A percentile compares a stretch with the other conserved stretches of the same genome.
Evolutionary conservation across 2,888 invertebrate species (phyloP).

Genomic region (Aphodius granarius): DNA sequence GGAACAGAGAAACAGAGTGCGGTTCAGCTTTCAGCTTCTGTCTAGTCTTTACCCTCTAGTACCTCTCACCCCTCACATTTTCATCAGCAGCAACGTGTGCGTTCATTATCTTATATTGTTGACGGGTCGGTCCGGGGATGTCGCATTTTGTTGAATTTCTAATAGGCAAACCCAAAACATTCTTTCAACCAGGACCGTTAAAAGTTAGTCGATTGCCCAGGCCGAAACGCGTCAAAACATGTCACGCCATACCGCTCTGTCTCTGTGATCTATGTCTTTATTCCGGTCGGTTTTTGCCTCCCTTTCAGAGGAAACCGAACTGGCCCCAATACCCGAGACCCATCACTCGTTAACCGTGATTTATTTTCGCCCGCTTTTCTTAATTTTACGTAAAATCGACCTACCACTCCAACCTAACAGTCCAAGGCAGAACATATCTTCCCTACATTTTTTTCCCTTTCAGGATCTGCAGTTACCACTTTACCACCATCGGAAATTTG

Average conservation of each 20-base stretch:
- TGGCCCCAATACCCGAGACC: neutral
- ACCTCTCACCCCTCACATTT: slow-evolving; percentile 5
- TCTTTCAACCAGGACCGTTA: neutral
- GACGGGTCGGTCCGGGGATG: slow-evolving; percentile 31
- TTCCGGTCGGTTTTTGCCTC: neutral
- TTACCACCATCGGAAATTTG: neutral
- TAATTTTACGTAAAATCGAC: slow-evolving; percentile 9
- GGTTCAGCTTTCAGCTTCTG: neutral
- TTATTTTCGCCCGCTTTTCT: slow-evolving; percentile 4
- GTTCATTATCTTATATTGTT: slow-evolving; percentile 37
- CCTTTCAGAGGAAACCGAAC: neutral
- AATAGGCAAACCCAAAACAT: slow-evolving; percentile 9
- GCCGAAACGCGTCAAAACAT: neutral
- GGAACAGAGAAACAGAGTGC: neutral
- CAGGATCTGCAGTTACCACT: neutral
- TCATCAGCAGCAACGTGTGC: slow-evolving; percentile 3
- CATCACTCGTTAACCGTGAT: slow-evolving; percentile 4
- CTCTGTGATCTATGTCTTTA: neutral
- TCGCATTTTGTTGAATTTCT: slow-evolving; percentile 17
- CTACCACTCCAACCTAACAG: neutral
- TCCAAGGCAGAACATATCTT: neutral
- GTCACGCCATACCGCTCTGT: neutral
- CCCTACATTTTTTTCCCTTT: neutral
- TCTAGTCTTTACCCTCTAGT: slow-evolving; percentile 12
- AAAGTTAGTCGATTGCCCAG: neutral